Evolutionary conservation across 1,140 invertebrate genomes (phyloP).

Genomic region (Tetraneura akinire): DNA sequence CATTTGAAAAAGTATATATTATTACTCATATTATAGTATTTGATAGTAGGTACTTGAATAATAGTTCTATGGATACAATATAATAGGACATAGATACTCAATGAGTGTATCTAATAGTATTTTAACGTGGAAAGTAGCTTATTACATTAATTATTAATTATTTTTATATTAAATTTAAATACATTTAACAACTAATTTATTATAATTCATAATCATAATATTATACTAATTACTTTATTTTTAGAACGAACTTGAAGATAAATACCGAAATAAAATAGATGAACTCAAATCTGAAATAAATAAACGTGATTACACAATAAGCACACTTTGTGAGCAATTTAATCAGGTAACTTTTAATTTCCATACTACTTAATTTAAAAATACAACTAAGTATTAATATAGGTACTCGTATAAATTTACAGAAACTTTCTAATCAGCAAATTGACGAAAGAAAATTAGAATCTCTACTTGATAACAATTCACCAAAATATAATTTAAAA

Average conservation of each 20-base stretch:
- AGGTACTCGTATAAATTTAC: neutral
- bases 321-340: constrained; percentile 29
- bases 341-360: constrained; percentile 23
- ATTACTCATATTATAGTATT: too few species aligned
- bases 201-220: too few species aligned
- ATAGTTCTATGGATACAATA: too few species aligned
- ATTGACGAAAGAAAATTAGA: constrained; percentile 22
- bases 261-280: constrained; percentile 66
- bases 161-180: neutral
- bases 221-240: constrained; percentile 7
- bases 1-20: too few species aligned
- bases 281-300: constrained; percentile 55
- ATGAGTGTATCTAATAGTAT: neutral
- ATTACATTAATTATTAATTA: neutral
- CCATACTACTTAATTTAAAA: neutral
- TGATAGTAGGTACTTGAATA: too few species aligned
- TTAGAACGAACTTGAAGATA: constrained; percentile 63
- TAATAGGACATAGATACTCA: too few species aligned
- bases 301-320: constrained; percentile 45
- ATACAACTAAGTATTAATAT: too few species aligned
- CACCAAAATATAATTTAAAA: neutral
- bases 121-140: neutral
- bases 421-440: constrained; percentile 36
- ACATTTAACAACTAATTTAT: neutral
- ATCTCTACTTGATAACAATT: constrained; percentile 15